phyloP scores from a whole-genome alignment of 2,888 invertebrate genomes.

The Steromphala cineraria region DNA sequence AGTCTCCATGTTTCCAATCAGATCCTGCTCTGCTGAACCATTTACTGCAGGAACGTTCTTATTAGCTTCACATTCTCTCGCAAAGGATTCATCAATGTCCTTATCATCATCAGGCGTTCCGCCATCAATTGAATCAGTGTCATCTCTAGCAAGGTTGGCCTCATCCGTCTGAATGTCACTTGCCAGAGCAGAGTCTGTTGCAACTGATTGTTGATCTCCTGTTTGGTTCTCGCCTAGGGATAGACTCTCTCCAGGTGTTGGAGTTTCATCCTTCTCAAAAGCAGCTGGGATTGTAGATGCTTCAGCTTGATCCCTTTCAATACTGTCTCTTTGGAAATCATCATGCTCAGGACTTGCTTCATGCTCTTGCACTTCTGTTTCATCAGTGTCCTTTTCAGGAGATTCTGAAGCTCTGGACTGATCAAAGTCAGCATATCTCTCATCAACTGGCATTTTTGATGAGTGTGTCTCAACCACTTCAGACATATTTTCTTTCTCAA shows the following conservation, averaged over 20 bases:
- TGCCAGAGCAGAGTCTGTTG: slow-evolving; percentile 29
- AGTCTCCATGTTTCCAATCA: slow-evolving; percentile 10
- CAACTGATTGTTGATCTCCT: neutral
- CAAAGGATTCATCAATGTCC: slow-evolving; percentile 43
- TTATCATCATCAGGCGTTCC: slow-evolving; percentile 48
- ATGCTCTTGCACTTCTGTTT: slow-evolving; percentile 20
- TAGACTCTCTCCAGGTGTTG: slow-evolving; percentile 29
- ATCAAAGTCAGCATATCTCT: neutral
- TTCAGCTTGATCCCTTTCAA: slow-evolving; percentile 29
- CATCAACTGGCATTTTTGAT: neutral
- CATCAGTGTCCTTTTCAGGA: slow-evolving; percentile 34
- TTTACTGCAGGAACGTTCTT: neutral
- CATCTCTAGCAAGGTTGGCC: slow-evolving; percentile 28
- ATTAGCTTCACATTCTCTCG: neutral
- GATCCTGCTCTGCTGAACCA: slow-evolving; percentile 15
- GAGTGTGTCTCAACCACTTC: neutral
- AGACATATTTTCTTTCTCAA: neutral
- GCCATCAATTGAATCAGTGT: slow-evolving; percentile 51
- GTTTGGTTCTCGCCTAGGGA: neutral
- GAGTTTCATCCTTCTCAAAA: slow-evolving; percentile 55
- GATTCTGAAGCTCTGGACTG: slow-evolving; percentile 14
- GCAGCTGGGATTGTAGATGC: slow-evolving; percentile 49
- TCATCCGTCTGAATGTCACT: slow-evolving; percentile 34
- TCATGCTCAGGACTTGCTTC: slow-evolving; percentile 31
- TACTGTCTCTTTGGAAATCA: slow-evolving; percentile 19